These are phyloP conservation scores for Aphis gossypii DNA, from an alignment of 1,140 invertebrate genomes.

Conservation along the genomic window DNA sequence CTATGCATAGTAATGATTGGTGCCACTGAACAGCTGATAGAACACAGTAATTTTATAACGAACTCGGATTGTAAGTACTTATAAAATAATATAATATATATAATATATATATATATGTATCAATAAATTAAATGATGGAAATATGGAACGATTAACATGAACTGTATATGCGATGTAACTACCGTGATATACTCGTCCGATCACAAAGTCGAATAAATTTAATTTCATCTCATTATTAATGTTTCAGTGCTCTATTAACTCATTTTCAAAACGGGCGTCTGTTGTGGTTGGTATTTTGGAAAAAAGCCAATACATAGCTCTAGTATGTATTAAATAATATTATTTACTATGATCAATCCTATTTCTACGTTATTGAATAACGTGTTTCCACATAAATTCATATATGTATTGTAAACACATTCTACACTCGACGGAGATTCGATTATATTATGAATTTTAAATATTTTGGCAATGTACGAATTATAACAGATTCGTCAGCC, in stretches of 20 bases:
- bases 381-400: background rate
- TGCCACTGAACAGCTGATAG: too few species aligned
- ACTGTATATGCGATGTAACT: background rate
- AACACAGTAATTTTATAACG: background rate
- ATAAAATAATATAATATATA: background rate
- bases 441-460: background rate
- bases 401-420: background rate
- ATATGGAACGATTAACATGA: background rate
- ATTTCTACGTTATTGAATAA: slow-evolving; percentile 8
- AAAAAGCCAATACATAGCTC: background rate
- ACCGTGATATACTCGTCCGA: background rate
- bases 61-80: background rate
- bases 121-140: background rate
- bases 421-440: background rate
- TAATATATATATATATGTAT: background rate
- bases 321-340: background rate
- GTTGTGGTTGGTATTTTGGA: background rate
- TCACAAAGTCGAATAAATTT: background rate
- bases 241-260: background rate
- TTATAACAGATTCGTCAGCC: background rate
- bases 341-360: background rate
- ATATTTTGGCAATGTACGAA: background rate
- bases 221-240: background rate
- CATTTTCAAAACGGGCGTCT: background rate
- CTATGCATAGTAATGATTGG: too few species aligned